Base-by-base conservation (phyloP, 2,888 invertebrate species). In the Zelleria hepariella region DNA sequence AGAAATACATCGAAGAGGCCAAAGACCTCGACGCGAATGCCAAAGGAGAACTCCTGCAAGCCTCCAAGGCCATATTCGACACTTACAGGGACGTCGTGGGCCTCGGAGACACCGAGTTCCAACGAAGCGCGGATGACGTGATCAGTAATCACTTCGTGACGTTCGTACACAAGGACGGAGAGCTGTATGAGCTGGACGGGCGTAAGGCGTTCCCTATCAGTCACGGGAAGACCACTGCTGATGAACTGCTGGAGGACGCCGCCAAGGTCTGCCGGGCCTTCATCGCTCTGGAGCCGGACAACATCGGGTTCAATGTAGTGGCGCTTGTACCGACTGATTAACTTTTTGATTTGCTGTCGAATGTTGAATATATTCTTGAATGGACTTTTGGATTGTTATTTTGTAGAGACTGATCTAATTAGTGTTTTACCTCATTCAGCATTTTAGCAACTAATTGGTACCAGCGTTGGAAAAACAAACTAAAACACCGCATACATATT, bases 121-220 rank as follows among this genome's bases (percentile, higher is more conserved):
- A 92, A 48, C 77, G 91, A 68, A 70, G 73, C 2, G 90, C 0
- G 93, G 94, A 59, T 93, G 94, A 59, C 88, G 92, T 58, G 47
- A 15, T 95, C 0, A 93, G 93, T 69, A 93, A 95, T 71, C 98
- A 98, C 78, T 98, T 98, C 77, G 93, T 98, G 23, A 93, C 97
- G 5, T 93, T 98, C 71, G 90, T 98, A 21, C 92, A 95, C 66
- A 93, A 93, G 68, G 92, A 95, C 72, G 96, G 95, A 2, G 79
- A 80, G 51, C 82, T 98, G 25, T 97, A 94, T 71, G 98, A 98
- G 81, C 84, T 98, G 66, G 94, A 94, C 90, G 87, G 86, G 18
- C 80, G 87, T 73, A 90, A 83, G 64, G 65, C 92, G 23, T 92
- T 91, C 66, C 97, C 98, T 0, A 92, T 97, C 27, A 92, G 92